Conservation (phyloP, 2,888 invertebrate species). For the Dioctria rufipes region DNA sequence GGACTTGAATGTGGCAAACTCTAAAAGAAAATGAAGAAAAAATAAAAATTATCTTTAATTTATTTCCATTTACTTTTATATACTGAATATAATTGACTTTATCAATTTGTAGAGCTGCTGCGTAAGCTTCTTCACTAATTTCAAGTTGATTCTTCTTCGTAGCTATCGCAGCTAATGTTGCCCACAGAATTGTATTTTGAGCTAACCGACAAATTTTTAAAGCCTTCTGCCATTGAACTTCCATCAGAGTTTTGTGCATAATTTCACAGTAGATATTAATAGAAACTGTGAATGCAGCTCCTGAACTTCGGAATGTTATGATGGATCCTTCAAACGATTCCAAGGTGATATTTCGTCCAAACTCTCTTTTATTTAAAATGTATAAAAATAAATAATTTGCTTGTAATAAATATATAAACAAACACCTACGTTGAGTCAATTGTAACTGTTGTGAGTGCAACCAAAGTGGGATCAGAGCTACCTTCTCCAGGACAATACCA, state of each 20-base stretch:
- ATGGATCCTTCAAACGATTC: slow-evolving; percentile 87
- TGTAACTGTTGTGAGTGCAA: slow-evolving; percentile 75
- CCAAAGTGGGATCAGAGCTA: slow-evolving; percentile 80
- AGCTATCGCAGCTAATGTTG: slow-evolving; percentile 92
- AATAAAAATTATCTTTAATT: background rate
- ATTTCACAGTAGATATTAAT: slow-evolving; percentile 70
- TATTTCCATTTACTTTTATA: slow-evolving; percentile 76
- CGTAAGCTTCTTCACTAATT: slow-evolving; percentile 95
- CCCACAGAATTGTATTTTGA: slow-evolving; percentile 85
- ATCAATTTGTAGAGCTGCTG: slow-evolving; percentile 88
- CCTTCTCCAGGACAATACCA: slow-evolving; percentile 87
- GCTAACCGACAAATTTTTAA: slow-evolving; percentile 79
- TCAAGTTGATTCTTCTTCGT: slow-evolving; percentile 88
- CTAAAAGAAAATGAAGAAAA: slow-evolving; percentile 55
- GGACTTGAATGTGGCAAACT: slow-evolving; percentile 65
- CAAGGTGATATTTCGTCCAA: slow-evolving; percentile 89
- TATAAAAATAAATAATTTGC: background rate
- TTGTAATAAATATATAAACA: background rate
- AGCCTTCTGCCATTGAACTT: slow-evolving; percentile 88
- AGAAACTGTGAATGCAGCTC: slow-evolving; percentile 79
- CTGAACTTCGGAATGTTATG: slow-evolving; percentile 89
- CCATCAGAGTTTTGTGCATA: slow-evolving; percentile 80
- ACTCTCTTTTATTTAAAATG: slow-evolving; percentile 76
- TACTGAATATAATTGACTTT: slow-evolving; percentile 90
- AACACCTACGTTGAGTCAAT: slow-evolving; percentile 71